A percentile compares a stretch with the other conserved stretches of the same genome.
Conservation (phyloP, 2,113 vertebrate genomes). For the Lutjanus erythropterus region DNA sequence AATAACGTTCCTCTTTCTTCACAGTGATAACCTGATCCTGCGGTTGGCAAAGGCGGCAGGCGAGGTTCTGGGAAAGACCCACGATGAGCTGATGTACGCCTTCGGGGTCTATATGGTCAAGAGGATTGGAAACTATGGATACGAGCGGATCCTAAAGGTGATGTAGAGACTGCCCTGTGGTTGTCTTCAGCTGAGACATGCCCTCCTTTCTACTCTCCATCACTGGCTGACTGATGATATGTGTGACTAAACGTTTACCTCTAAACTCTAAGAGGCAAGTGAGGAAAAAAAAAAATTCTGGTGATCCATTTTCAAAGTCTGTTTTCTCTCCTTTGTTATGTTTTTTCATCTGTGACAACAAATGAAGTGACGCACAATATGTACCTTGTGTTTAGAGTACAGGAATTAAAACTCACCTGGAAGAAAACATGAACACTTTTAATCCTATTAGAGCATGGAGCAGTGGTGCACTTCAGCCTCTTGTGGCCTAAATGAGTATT, state of each 20-base stretch:
- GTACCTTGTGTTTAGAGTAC: no score
- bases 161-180: not conserved
- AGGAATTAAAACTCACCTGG: no score
- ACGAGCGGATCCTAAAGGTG: conserved; percentile 85
- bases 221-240: not conserved
- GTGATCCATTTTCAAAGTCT: no score
- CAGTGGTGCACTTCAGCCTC: no score
- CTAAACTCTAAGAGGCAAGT: no score
- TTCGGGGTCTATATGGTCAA: conserved; percentile 87
- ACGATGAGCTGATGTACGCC: conserved; percentile 86
- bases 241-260: not conserved
- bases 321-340: no score
- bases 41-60: conserved; percentile 84
- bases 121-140: conserved; percentile 85
- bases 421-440: no score
- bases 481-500: no score
- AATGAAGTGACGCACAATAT: no score
- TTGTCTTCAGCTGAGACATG: not conserved
- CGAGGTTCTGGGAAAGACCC: conserved; percentile 85
- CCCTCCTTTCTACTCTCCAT: not conserved
- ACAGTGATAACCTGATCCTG: conserved; percentile 84
- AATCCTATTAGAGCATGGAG: no score
- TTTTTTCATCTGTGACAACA: no score
- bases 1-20: not conserved
- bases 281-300: no score